Conservation (phyloP, 2,113 vertebrate species). For the Corythaixoides concolor region DNA sequence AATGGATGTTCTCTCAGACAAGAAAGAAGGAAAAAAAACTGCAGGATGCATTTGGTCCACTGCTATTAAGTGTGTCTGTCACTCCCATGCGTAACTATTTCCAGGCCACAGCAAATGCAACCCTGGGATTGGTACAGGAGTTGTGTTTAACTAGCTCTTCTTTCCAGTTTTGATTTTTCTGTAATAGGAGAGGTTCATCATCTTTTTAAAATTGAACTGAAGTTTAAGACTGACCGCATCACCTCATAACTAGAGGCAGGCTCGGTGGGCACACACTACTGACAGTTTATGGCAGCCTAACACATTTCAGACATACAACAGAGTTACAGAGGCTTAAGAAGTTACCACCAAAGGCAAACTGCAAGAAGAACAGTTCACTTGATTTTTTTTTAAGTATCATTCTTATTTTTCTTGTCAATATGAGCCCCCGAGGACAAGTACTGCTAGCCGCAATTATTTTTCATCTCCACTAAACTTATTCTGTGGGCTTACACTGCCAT, state of each 20-base stretch:
- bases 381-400: neutral
- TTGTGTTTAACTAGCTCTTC: neutral
- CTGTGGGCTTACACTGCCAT: neutral
- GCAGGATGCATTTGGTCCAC: neutral
- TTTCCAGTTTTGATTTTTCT: neutral
- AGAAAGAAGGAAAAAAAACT: neutral
- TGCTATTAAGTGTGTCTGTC: neutral
- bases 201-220: neutral
- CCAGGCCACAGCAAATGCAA: neutral
- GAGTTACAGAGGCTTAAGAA: neutral
- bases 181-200: neutral
- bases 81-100: neutral
- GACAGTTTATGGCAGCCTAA: neutral
- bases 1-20: neutral
- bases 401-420: neutral
- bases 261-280: neutral
- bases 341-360: neutral
- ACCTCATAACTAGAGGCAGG: neutral
- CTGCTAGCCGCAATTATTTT: neutral
- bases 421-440: neutral
- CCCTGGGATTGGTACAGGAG: neutral
- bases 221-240: neutral
- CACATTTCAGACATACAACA: neutral
- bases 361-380: neutral
- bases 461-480: neutral